Conservation (phyloP, 2,888 invertebrate species). For the Apotomis turbidana region DNA sequence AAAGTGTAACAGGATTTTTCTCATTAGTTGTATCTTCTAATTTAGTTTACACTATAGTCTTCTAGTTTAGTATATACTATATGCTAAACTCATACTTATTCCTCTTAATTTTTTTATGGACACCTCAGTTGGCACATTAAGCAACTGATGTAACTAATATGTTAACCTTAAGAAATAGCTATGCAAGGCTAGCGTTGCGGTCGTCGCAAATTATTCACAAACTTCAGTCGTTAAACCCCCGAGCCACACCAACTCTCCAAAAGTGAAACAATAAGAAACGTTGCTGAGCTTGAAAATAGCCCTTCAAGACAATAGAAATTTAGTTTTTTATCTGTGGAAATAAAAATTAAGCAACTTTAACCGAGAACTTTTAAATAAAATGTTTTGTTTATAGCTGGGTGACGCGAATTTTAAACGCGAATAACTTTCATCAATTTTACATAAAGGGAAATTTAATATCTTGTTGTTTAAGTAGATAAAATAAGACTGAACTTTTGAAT, state of each 20-base stretch:
- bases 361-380: not conserved
- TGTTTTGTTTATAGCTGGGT: not conserved
- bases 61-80: too few relatives aligned
- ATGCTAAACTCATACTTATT: not conserved
- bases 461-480: too few relatives aligned
- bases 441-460: too few relatives aligned
- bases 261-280: conserved; percentile 50
- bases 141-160: conserved; percentile 29
- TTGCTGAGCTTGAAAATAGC: conserved; percentile 47
- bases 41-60: too few relatives aligned
- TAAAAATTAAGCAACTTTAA: conserved; percentile 7
- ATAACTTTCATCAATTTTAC: too few relatives aligned
- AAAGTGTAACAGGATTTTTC: too few relatives aligned
- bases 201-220: conserved; percentile 59
- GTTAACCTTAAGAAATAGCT: conserved; percentile 31
- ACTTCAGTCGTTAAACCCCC: conserved; percentile 65
- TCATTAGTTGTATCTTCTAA: too few relatives aligned
- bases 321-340: not conserved
- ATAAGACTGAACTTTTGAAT: too few relatives aligned
- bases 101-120: conserved; percentile 11
- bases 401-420: too few relatives aligned
- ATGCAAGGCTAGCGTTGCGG: conserved; percentile 42
- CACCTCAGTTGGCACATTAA: conserved; percentile 3
- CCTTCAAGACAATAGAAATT: conserved; percentile 42
- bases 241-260: conserved; percentile 59